Evolutionary conservation across 2,888 invertebrate genomes (phyloP), one percentile per base, ranked within the genome.

Genomic region (Ctenicera cuprea): DNA sequence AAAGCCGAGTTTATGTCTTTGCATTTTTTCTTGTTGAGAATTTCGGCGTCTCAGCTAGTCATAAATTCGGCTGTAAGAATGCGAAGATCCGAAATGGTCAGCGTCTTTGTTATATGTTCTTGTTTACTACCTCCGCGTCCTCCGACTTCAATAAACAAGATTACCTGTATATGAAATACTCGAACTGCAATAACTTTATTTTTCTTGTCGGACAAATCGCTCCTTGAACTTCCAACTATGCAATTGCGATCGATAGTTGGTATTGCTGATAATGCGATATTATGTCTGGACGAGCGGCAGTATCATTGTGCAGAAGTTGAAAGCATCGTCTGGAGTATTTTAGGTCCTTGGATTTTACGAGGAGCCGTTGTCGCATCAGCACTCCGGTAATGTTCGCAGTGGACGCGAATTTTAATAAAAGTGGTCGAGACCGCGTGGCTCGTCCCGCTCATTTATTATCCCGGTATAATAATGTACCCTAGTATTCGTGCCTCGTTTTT

Each of bases 311-410:
- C 14, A 37, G 38, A 67, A 54, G 20, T 9, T 22, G 18, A 7
- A 37, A 52, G 52, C 52, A 43, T 63, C 57, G 43, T 54, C 54
- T 59, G 12, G 30, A 71, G 30, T 59, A 50, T 66, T 57, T 66
- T 54, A 64, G 45, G 52, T 61, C 52, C 59, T 45, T 62, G 57
- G 77, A 78, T 82, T 83, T 82, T 82, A 82, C 78, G 82, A 81
- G 76, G 79, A 74, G 78, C 79, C 80, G 78, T 82, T 82, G 80
- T 82, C 81, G 79, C 83, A 81, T 83, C 82, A 83, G 81, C 83
- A 81, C 78, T 77, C 76, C 76, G 68, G 73, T 73, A 77, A 77
- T 79, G 77, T 70, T 76, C 77, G 76, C 77, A 77, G 76, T 79
- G 78, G 78, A 78, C 78, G 77, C 79, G 78, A 81, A 80, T 81